These are phyloP conservation scores for Agrochola macilenta DNA, from an alignment of 2,888 invertebrate genomes.

Conservation along the genomic window DNA sequence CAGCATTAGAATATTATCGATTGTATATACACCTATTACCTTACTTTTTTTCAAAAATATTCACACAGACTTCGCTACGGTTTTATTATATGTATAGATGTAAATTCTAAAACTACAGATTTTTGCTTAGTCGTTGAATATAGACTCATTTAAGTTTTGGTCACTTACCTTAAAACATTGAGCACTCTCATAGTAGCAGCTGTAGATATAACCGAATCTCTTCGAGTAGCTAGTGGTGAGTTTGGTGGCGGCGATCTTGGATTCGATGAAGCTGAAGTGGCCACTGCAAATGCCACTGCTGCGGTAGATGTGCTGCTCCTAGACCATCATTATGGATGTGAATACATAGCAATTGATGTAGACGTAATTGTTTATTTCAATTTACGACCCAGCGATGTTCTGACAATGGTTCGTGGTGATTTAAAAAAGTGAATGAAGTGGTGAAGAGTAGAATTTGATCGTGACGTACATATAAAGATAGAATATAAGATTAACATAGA, in stretches of 20 bases:
- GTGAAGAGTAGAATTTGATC: conserved; percentile 8
- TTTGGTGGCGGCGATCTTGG: conserved; percentile 92
- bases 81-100: too few relatives aligned
- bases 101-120: neutral
- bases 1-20: too few relatives aligned
- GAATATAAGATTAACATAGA: conserved; percentile 34
- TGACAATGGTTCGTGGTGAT: conserved; percentile 9
- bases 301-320: conserved; percentile 97
- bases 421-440: conserved; percentile 11
- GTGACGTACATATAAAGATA: conserved; percentile 3
- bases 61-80: too few relatives aligned
- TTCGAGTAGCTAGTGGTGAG: conserved; percentile 87
- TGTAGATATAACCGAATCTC: conserved; percentile 95
- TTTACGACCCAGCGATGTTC: conserved; percentile 5
- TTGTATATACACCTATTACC: too few relatives aligned
- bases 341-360: conserved; percentile 1
- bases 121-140: neutral
- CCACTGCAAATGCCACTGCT: conserved; percentile 97
- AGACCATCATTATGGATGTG: conserved; percentile 66
- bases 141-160: neutral
- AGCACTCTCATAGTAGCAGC: conserved; percentile 98
- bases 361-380: neutral
- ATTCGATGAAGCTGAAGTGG: conserved; percentile 96
- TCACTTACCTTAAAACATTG: conserved; percentile 93
- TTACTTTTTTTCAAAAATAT: too few relatives aligned